These are phyloP conservation scores for Papilio gigon DNA, from an alignment of 2,888 invertebrate species.

Conservation along the genomic window DNA sequence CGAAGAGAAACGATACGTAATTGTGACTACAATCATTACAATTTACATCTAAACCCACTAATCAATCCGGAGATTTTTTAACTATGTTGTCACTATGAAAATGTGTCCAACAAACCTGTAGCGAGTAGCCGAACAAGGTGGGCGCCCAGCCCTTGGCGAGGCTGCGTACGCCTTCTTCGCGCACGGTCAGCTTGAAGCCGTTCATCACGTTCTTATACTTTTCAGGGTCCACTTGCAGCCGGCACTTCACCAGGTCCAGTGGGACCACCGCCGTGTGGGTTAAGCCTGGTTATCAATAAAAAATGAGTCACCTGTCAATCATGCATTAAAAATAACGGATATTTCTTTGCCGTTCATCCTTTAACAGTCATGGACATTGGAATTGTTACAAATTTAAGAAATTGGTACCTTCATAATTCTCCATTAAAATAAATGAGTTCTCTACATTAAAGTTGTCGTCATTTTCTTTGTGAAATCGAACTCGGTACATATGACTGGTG, in stretches of 20 bases:
- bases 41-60: not conserved
- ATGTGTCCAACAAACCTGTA: conserved; percentile 83
- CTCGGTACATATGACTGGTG: too few relatives aligned
- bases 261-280: conserved; percentile 97
- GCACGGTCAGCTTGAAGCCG: conserved; percentile 92
- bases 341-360: too few relatives aligned
- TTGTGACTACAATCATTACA: not conserved
- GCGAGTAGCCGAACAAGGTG: conserved; percentile 97
- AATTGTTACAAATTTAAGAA: too few relatives aligned
- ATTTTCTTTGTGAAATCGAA: too few relatives aligned
- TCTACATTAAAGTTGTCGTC: too few relatives aligned
- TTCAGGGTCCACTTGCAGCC: conserved; percentile 94
- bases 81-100: not conserved
- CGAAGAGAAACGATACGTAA: conserved; percentile 23
- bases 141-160: conserved; percentile 98
- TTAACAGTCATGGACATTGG: too few relatives aligned
- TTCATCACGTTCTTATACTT: conserved; percentile 95
- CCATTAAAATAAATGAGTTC: too few relatives aligned
- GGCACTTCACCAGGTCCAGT: conserved; percentile 96
- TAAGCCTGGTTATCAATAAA: conserved; percentile 84
- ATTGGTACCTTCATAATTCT: too few relatives aligned
- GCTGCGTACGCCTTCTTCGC: conserved; percentile 93
- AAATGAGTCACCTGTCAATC: too few relatives aligned
- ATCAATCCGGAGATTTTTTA: not conserved
- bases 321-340: too few relatives aligned